Evolutionary conservation across 2,797 vertebrate species (phyloP).

Genomic region (Karalla daura): DNA sequence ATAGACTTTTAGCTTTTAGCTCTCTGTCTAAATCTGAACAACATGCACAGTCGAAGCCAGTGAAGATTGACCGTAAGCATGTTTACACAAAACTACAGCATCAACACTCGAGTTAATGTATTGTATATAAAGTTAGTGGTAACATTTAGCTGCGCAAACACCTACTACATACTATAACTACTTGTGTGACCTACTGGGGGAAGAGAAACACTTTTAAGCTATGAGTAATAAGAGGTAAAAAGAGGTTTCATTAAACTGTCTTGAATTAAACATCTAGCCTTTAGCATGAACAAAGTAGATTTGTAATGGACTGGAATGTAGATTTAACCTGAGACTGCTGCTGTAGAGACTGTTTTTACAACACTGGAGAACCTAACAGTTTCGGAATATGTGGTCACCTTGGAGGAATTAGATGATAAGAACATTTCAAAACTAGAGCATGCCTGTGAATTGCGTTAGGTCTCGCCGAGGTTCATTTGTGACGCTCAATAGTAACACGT

Average conservation of each 20-base stretch:
- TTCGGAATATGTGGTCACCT: too few species aligned
- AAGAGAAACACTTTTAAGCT: constrained; percentile 53
- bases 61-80: constrained; percentile 57
- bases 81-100: constrained; percentile 51
- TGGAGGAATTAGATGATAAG: too few species aligned
- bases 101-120: constrained; percentile 44
- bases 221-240: constrained; percentile 69
- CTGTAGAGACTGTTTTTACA: constrained; percentile 38
- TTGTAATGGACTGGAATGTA: constrained; percentile 44
- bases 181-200: constrained; percentile 47
- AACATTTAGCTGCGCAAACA: constrained; percentile 68
- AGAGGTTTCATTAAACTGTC: constrained; percentile 54
- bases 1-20: constrained; percentile 52
- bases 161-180: constrained; percentile 55
- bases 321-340: constrained; percentile 37
- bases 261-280: too few species aligned
- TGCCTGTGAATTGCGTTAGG: too few species aligned
- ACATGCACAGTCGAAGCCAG: constrained; percentile 45
- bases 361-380: too few species aligned
- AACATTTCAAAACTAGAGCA: too few species aligned
- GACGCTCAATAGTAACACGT: too few species aligned
- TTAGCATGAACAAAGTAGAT: constrained; percentile 73
- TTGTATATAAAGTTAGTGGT: constrained; percentile 77
- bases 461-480: too few species aligned
- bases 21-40: constrained; percentile 35